These are phyloP conservation scores for Patella caerulea DNA, from an alignment of 2,888 invertebrate species.

Conservation along the genomic window DNA sequence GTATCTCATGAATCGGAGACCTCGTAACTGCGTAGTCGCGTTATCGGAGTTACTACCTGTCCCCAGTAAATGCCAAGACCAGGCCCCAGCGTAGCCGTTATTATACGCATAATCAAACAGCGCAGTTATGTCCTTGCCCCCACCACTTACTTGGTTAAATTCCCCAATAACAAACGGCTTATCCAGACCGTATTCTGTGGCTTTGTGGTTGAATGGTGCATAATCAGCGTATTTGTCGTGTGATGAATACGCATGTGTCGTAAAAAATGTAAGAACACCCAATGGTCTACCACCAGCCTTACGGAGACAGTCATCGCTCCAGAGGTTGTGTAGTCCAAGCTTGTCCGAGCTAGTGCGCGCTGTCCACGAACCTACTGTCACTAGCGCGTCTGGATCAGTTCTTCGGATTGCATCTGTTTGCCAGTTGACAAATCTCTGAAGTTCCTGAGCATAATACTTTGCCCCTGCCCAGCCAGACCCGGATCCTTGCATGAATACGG, in stretches of 20 bases:
- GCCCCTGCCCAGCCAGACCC: conserved; percentile 47
- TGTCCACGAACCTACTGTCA: conserved; percentile 48
- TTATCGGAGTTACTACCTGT: conserved; percentile 33
- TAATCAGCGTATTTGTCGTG: conserved; percentile 31
- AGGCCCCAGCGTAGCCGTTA: conserved; percentile 33
- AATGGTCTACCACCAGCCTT: conserved; percentile 41
- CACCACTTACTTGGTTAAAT: conserved; percentile 29
- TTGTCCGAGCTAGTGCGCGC: conserved; percentile 39
- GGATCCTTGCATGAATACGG: conserved; percentile 30
- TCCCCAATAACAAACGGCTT: conserved; percentile 36
- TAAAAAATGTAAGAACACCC: conserved; percentile 47
- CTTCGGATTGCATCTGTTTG: conserved; percentile 46
- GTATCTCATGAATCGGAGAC: conserved; percentile 19
- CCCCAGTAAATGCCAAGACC: conserved; percentile 36
- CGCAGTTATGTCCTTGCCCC: conserved; percentile 24
- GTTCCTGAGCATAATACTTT: conserved; percentile 45
- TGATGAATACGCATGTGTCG: conserved; percentile 47
- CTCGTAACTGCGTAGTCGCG: conserved; percentile 27
- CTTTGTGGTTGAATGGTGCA: conserved; percentile 37
- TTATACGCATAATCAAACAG: conserved; percentile 31
- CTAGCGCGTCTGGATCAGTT: conserved; percentile 41
- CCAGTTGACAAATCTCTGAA: conserved; percentile 53
- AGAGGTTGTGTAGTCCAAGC: conserved; percentile 40
- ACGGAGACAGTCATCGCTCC: conserved; percentile 45
- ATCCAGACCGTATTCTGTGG: conserved; percentile 24